phyloP scores from a whole-genome alignment of 2,888 invertebrate genomes.

The Serripes groenlandicus region DNA sequence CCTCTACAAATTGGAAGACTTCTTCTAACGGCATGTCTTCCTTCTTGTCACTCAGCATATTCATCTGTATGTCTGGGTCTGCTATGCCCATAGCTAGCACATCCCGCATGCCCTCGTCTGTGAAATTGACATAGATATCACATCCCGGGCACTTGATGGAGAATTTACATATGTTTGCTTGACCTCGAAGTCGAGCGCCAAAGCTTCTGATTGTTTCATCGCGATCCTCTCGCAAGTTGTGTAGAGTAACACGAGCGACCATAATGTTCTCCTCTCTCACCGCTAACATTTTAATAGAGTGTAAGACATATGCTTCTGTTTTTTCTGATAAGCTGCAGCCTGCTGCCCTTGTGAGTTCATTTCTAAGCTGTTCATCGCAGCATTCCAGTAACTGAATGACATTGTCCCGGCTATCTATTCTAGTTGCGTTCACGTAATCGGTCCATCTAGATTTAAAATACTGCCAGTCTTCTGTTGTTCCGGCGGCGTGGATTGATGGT shows the following conservation, averaged over 20 bases:
- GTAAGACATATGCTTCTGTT: slow-evolving; percentile 29
- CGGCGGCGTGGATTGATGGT: slow-evolving; percentile 34
- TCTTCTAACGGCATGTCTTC: slow-evolving; percentile 61
- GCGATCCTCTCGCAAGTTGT: slow-evolving; percentile 63
- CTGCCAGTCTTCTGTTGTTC: slow-evolving; percentile 50
- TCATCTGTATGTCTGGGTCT: slow-evolving; percentile 43
- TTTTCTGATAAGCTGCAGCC: slow-evolving; percentile 49
- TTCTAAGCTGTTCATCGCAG: slow-evolving; percentile 64
- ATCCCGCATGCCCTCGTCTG: slow-evolving; percentile 39
- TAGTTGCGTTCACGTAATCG: slow-evolving; percentile 65
- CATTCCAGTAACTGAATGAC: slow-evolving; percentile 67
- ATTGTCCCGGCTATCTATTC: slow-evolving; percentile 48
- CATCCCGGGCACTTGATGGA: slow-evolving; percentile 35
- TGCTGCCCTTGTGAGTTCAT: slow-evolving; percentile 61
- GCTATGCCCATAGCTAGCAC: slow-evolving; percentile 26
- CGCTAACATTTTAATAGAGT: slow-evolving; percentile 50
- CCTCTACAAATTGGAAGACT: slow-evolving; percentile 63
- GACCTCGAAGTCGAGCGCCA: slow-evolving; percentile 60
- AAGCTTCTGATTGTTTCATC: slow-evolving; percentile 64
- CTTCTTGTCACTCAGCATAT: slow-evolving; percentile 42
- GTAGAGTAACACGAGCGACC: slow-evolving; percentile 64
- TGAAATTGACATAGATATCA: slow-evolving; percentile 38
- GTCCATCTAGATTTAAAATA: slow-evolving; percentile 63
- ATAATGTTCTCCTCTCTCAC: no score
- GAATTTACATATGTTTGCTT: slow-evolving; percentile 65